These are phyloP conservation scores for Orthonyx spaldingii DNA, from an alignment of 2,113 vertebrate species.

Conservation along the genomic window DNA sequence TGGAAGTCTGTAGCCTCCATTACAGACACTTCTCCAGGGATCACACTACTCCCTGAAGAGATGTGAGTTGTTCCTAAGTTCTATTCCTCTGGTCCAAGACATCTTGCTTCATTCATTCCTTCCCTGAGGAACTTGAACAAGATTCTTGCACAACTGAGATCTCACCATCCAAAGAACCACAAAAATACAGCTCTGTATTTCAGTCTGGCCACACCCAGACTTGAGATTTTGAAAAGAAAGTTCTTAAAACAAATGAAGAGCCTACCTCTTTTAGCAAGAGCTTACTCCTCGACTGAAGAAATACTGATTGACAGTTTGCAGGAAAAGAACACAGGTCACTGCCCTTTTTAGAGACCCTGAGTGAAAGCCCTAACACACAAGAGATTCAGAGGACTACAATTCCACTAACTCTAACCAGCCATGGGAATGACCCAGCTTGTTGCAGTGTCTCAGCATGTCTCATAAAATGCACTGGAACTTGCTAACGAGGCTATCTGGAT, in stretches of 20 bases:
- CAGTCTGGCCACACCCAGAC: neutral
- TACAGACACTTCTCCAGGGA: neutral
- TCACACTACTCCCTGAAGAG: neutral
- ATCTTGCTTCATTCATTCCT: conserved; percentile 32
- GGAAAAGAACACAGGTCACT: neutral
- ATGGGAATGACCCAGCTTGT: neutral
- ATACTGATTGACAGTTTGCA: neutral
- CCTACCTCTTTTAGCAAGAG: neutral
- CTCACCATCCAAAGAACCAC: conserved; percentile 4
- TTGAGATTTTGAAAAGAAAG: neutral
- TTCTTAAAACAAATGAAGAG: neutral
- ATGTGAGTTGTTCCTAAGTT: neutral
- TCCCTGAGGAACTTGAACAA: conserved; percentile 16
- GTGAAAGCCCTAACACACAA: neutral
- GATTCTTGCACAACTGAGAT: conserved; percentile 38
- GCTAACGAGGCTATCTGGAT: neutral
- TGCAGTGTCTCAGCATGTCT: neutral
- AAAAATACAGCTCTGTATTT: conserved; percentile 1
- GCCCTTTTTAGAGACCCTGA: neutral
- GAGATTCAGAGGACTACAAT: neutral
- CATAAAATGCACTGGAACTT: neutral
- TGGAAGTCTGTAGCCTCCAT: neutral
- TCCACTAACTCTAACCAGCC: neutral
- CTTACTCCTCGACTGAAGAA: neutral
- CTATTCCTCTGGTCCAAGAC: neutral